phyloP scores from a whole-genome alignment of 2,113 vertebrate genomes.

The Dromiciops gliroides region DNA sequence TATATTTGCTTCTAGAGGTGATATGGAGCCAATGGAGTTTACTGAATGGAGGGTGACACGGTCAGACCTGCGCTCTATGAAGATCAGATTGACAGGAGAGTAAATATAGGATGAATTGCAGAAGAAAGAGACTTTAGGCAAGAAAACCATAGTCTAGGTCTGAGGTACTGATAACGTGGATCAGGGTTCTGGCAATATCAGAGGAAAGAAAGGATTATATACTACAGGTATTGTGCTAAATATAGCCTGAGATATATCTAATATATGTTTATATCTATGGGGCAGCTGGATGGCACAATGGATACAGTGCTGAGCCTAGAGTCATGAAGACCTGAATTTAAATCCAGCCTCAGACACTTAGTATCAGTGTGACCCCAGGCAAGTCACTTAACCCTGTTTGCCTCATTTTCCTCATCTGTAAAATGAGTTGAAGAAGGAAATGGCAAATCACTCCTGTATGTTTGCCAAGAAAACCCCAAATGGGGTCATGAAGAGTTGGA shows the following conservation, averaged over 20 bases:
- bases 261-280: too few species aligned
- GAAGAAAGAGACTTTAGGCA: background rate
- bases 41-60: background rate
- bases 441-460: background rate
- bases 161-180: background rate
- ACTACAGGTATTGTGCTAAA: background rate
- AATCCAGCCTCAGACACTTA: background rate
- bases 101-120: background rate
- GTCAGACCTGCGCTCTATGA: background rate
- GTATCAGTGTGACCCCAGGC: too few species aligned
- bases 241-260: background rate
- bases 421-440: background rate
- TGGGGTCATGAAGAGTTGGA: background rate
- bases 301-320: background rate
- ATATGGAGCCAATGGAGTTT: background rate
- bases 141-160: background rate
- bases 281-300: background rate
- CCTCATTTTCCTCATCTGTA: background rate
- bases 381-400: background rate
- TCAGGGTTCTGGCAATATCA: background rate
- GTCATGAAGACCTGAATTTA: background rate
- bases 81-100: background rate
- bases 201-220: background rate
- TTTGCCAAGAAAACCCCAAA: background rate
- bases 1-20: background rate